Evolutionary conservation across 2,888 invertebrate species (phyloP).

Genomic region (Chrysomela aeneicollis): DNA sequence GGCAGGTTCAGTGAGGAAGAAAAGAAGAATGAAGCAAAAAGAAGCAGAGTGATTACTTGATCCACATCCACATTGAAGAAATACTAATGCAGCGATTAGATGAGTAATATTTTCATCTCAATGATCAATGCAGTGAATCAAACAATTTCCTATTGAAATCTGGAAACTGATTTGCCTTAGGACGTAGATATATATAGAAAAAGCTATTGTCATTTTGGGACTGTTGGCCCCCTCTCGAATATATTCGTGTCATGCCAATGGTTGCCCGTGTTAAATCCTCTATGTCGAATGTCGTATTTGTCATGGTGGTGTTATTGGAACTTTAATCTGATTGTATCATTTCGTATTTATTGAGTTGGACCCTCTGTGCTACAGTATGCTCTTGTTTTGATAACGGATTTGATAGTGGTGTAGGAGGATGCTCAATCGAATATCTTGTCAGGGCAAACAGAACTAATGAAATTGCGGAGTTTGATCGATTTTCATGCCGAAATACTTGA

Average conservation of each 20-base stretch:
- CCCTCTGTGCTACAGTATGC: conserved; percentile 46
- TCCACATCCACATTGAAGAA: too few species aligned
- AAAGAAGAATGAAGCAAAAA: too few species aligned
- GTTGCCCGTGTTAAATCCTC: conserved; percentile 29
- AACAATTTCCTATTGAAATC: too few species aligned
- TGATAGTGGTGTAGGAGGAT: conserved; percentile 33
- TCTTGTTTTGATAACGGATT: conserved; percentile 51
- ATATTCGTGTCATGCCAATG: conserved; percentile 29
- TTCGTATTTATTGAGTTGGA: conserved; percentile 52
- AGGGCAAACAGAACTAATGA: conserved; percentile 18
- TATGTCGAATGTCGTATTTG: conserved; percentile 51
- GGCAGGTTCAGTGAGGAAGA: too few species aligned
- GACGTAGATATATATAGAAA: too few species aligned
- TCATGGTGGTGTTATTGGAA: conserved; percentile 55
- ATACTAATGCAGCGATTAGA: too few species aligned
- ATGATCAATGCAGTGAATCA: too few species aligned
- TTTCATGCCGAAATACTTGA: not conserved
- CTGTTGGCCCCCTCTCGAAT: too few species aligned
- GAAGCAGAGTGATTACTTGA: too few species aligned
- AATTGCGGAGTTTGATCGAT: conserved; percentile 8
- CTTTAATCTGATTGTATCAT: conserved; percentile 55
- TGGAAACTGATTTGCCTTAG: too few species aligned
- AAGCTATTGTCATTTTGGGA: too few species aligned
- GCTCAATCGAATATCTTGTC: conserved; percentile 36
- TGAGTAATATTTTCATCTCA: too few species aligned